phyloP scores from a whole-genome alignment of 2,797 vertebrate species.

The Macrochelys suwanniensis region DNA sequence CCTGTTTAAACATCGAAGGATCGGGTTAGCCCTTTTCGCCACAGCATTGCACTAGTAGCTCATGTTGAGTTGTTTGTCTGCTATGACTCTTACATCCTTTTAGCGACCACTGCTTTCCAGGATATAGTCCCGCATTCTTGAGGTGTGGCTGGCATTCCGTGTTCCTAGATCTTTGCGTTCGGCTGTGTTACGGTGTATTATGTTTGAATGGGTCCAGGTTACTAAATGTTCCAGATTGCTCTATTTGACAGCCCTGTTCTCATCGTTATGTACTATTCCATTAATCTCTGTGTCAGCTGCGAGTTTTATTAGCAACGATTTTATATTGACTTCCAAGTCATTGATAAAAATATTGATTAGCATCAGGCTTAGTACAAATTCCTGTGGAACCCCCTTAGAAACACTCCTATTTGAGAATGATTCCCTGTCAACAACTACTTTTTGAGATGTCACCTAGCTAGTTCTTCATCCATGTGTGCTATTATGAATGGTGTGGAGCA shows the following conservation, averaged over 20 bases:
- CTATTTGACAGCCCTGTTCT: neutral
- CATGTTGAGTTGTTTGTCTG: neutral
- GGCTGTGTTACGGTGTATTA: neutral
- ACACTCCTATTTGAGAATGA: neutral
- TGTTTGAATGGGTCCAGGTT: neutral
- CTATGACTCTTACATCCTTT: neutral
- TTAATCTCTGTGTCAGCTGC: neutral
- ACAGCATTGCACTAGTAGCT: neutral
- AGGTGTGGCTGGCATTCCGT: neutral
- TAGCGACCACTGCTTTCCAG: too few species aligned
- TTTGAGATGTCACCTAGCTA: neutral
- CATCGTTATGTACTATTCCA: neutral
- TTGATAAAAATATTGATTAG: neutral
- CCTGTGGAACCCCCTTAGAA: neutral
- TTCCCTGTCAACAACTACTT: neutral
- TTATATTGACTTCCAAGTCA: neutral
- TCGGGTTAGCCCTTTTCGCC: neutral
- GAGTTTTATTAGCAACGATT: neutral
- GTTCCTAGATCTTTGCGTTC: neutral
- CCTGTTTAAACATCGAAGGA: neutral
- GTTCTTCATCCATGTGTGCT: neutral
- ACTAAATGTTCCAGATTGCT: neutral
- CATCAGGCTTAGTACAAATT: neutral
- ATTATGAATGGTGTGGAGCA: too few species aligned
- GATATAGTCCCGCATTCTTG: neutral